These are phyloP conservation scores for Atta colombica DNA, from an alignment of 1,140 invertebrate species.

Conservation along the genomic window DNA sequence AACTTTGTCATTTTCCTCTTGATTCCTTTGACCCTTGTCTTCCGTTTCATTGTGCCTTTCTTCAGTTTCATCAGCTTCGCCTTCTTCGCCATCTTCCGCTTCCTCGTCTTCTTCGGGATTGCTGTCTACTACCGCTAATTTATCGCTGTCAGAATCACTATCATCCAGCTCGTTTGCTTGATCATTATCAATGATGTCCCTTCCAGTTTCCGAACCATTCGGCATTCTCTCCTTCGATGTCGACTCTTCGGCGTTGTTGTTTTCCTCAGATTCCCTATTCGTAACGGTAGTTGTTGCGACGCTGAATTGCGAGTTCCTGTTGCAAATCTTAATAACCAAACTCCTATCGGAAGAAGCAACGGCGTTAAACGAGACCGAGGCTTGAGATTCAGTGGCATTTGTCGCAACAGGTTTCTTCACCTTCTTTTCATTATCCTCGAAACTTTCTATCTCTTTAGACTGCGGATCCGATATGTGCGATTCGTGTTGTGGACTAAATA, in stretches of 20 bases:
- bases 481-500: conserved; percentile 77
- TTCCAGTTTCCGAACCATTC: conserved; percentile 68
- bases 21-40: not conserved
- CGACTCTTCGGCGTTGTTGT: conserved; percentile 81
- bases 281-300: conserved; percentile 73
- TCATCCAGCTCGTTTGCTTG: conserved; percentile 72
- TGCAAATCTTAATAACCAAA: conserved; percentile 85
- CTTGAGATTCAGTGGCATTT: conserved; percentile 71
- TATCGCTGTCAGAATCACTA: conserved; percentile 80
- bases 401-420: conserved; percentile 12
- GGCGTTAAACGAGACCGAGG: conserved; percentile 76
- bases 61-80: conserved; percentile 47
- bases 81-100: conserved; percentile 52
- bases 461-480: conserved; percentile 46
- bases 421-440: conserved; percentile 20
- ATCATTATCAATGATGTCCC: conserved; percentile 61
- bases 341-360: conserved; percentile 81
- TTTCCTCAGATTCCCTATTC: conserved; percentile 80
- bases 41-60: not conserved
- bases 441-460: conserved; percentile 51
- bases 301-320: conserved; percentile 84
- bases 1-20: not conserved
- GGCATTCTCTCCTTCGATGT: conserved; percentile 73
- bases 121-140: conserved; percentile 77
- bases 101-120: conserved; percentile 65